phyloP scores from a whole-genome alignment of 2,888 invertebrate species.

The Strigamia crassipes region DNA sequence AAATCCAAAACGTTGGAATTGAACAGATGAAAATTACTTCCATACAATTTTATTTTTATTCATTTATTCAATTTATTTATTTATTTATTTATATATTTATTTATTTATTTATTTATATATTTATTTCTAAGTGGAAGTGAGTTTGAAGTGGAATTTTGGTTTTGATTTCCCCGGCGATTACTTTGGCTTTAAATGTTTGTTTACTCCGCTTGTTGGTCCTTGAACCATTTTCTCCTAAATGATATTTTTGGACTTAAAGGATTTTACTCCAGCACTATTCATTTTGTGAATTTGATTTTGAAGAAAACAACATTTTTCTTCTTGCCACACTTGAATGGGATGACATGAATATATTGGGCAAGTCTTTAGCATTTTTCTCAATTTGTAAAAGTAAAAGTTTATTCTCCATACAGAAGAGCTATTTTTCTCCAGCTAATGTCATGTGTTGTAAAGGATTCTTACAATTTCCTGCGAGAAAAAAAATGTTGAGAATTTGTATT shows the following conservation, averaged over 20 bases:
- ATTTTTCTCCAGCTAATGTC: conserved; percentile 24
- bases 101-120: neutral
- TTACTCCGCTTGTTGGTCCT: neutral
- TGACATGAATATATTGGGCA: neutral
- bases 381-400: conserved; percentile 20
- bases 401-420: conserved; percentile 6
- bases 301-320: conserved; percentile 8
- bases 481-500: conserved; percentile 29
- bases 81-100: neutral
- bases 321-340: neutral
- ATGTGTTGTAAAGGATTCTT: neutral
- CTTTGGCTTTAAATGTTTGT: neutral
- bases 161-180: neutral
- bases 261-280: neutral
- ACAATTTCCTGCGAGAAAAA: neutral
- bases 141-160: neutral
- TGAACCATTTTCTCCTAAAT: neutral
- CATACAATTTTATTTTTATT: conserved; percentile 11
- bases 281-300: neutral
- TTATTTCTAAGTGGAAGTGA: neutral
- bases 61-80: neutral
- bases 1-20: conserved; percentile 5
- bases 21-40: conserved; percentile 13
- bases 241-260: neutral
- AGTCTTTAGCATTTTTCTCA: conserved; percentile 32